phyloP scores from a whole-genome alignment of 2,113 vertebrate genomes.

The Salvelinus sp. region DNA sequence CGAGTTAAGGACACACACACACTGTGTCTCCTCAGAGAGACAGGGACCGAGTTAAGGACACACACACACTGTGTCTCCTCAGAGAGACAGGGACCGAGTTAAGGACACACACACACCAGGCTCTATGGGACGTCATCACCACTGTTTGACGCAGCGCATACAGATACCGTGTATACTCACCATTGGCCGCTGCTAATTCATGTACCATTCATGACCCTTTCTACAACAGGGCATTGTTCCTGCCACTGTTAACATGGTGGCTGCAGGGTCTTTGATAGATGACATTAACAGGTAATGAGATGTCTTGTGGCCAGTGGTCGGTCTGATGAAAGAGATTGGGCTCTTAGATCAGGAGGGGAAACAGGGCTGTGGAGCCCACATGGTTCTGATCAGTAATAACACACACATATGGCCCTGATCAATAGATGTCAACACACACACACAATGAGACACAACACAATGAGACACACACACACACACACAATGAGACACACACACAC shows the following conservation, averaged over 20 bases:
- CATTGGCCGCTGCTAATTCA: not conserved
- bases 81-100: slow-evolving; percentile 10
- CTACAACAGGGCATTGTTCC: not conserved
- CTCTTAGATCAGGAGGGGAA: slow-evolving; percentile 24
- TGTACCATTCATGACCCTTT: slow-evolving; percentile 3
- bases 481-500: not conserved
- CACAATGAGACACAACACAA: slow-evolving; percentile 2
- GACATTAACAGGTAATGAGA: slow-evolving; percentile 7
- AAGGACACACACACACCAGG: not conserved
- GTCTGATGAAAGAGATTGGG: not conserved
- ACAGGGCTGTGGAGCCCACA: slow-evolving; percentile 35
- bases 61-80: not conserved
- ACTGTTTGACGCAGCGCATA: too few species aligned
- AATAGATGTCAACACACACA: slow-evolving; percentile 34
- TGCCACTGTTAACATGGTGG: slow-evolving; percentile 3
- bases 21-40: not conserved
- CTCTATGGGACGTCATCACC: too few species aligned
- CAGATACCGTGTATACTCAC: too few species aligned
- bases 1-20: not conserved
- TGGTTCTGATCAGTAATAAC: slow-evolving; percentile 58
- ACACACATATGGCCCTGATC: slow-evolving; percentile 52
- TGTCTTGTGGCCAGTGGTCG: not conserved
- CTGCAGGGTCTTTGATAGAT: slow-evolving; percentile 8
- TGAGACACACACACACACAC: slow-evolving; percentile 13
- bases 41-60: slow-evolving; percentile 8